These are phyloP conservation scores for Zaprionus gabonicus DNA, from an alignment of 1,140 invertebrate genomes.

Conservation along the genomic window DNA sequence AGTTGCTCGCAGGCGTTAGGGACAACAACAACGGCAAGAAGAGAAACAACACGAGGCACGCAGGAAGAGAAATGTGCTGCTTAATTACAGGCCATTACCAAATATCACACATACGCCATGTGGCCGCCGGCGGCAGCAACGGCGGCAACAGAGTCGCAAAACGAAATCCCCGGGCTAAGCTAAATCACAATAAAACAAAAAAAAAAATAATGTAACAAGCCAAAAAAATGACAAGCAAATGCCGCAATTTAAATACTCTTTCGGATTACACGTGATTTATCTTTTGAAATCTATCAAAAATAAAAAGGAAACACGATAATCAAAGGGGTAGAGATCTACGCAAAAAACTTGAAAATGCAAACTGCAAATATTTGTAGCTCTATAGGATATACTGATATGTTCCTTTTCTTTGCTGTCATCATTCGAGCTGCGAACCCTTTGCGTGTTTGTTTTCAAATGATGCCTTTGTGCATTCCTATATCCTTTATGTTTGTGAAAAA, in stretches of 20 bases:
- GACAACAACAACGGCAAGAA: slow-evolving; percentile 27
- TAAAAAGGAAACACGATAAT: no score
- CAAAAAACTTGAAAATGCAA: no score
- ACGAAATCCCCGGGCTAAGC: slow-evolving; percentile 23
- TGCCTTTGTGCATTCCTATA: no score
- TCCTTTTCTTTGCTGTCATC: neutral
- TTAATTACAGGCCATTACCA: slow-evolving; percentile 78
- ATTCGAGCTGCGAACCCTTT: neutral
- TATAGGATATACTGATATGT: neutral
- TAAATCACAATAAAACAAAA: slow-evolving; percentile 36
- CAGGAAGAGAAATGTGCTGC: slow-evolving; percentile 61
- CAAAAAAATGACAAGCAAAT: neutral
- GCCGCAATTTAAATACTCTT: slow-evolving; percentile 7
- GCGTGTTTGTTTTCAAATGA: neutral
- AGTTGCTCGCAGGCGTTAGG: slow-evolving; percentile 67
- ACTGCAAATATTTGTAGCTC: neutral
- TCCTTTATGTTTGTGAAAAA: no score
- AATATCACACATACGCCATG: slow-evolving; percentile 77
- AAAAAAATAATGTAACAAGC: neutral
- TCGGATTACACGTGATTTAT: neutral
- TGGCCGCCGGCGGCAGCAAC: slow-evolving; percentile 23
- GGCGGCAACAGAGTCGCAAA: slow-evolving; percentile 4
- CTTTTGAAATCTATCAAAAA: neutral
- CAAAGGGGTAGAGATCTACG: no score
- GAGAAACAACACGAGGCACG: slow-evolving; percentile 4